Percentiles rank a stretch among this genome's conserved stretches.
Conservation (phyloP, 1,140 invertebrate species). For the Euglossa dilemma region DNA sequence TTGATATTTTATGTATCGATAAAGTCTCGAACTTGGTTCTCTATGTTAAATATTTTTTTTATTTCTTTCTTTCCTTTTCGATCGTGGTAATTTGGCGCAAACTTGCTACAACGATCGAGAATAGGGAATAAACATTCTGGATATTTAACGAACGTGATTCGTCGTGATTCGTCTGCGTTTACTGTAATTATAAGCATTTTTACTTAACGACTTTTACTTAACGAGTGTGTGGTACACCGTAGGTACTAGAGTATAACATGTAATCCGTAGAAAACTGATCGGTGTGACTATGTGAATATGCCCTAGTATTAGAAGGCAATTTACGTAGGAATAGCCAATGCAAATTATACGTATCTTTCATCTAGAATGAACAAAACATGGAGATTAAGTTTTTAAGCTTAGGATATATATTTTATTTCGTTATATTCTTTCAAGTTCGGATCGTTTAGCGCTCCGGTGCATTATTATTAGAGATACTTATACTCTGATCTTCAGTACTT, state of each 20-base stretch:
- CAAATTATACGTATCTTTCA: constrained; percentile 60
- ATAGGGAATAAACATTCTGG: background rate
- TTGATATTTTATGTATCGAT: background rate
- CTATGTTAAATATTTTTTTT: background rate
- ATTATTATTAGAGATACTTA: constrained; percentile 17
- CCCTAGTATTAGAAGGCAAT: constrained; percentile 65
- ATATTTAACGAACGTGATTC: constrained; percentile 9
- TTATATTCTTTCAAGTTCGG: constrained; percentile 27
- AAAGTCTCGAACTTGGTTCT: constrained; percentile 16
- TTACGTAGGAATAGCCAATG: constrained; percentile 68
- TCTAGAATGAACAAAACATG: constrained; percentile 51
- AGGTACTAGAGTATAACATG: constrained; percentile 72
- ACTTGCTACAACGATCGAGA: background rate
- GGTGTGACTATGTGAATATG: constrained; percentile 81
- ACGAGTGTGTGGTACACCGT: constrained; percentile 74
- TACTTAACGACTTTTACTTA: constrained; percentile 79
- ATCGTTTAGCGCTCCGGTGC: background rate
- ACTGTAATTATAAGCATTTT: constrained; percentile 79
- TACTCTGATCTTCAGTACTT: constrained; percentile 29
- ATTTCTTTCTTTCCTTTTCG: background rate
- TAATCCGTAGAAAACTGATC: constrained; percentile 77
- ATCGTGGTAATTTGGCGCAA: background rate
- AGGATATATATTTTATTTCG: constrained; percentile 31
- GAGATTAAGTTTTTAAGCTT: constrained; percentile 52
- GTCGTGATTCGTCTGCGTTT: constrained; percentile 75